Evolutionary conservation across 1,140 invertebrate genomes (phyloP).

Genomic region (Trichonephila clavata): DNA sequence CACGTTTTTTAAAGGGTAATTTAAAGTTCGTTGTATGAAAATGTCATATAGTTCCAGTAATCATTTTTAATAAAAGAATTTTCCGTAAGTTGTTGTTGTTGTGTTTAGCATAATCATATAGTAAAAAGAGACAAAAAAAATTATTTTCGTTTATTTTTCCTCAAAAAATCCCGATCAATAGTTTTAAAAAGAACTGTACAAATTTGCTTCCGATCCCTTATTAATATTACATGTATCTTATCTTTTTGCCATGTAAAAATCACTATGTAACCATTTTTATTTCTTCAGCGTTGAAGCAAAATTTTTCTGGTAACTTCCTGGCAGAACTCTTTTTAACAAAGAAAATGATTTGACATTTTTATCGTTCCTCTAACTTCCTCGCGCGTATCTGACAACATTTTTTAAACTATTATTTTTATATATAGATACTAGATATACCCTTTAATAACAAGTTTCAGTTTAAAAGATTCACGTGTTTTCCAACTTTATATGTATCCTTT

Average conservation of each 20-base stretch:
- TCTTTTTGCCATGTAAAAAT: not conserved
- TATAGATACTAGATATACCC: not conserved
- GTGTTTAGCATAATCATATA: no score
- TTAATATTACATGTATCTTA: not conserved
- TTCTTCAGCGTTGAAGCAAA: not conserved
- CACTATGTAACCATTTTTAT: not conserved
- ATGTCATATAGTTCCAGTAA: no score
- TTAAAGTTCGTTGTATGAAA: no score
- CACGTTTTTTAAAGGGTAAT: no score
- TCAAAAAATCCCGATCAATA: no score
- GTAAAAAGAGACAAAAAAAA: no score
- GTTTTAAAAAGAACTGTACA: no score
- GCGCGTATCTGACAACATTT: not conserved
- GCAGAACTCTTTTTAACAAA: not conserved
- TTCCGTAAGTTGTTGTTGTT: no score
- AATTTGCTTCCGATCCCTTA: no score
- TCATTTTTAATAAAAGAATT: no score
- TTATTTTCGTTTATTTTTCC: no score
- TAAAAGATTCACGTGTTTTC: not conserved
- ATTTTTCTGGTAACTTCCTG: not conserved
- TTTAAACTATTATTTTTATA: not conserved
- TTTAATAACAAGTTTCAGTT: not conserved
- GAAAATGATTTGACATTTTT: not conserved
- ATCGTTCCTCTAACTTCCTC: not conserved
- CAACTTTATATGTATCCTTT: no score